Base-by-base conservation (phyloP, 2,113 vertebrate species). In the Eira barbara region DNA sequence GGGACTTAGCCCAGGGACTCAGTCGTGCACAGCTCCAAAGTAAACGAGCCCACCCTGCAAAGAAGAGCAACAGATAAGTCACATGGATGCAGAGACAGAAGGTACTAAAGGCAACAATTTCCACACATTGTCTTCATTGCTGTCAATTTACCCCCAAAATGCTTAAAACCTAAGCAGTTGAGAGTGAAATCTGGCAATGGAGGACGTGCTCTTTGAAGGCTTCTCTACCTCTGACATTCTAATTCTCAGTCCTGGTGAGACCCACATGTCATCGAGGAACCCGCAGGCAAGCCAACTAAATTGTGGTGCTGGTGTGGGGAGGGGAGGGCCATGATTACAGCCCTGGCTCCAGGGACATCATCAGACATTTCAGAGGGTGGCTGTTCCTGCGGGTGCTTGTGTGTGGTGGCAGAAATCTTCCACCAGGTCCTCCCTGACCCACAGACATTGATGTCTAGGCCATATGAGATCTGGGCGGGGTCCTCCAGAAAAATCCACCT, bases 231-330 rank as follows among this genome's bases (percentile, higher is more conserved):
- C 23, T 65, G 25, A 47, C n/a, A 23, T 88, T 42, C 74, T 63
- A 29, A 10, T 36, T 80, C 69, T 91, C 91, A 82, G 71, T 55
- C 47, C 61, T 52, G 13, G 55, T 61, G 49, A 92, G 8, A 15
- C 3, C 49, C 12, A 63, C 20, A 55, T 61, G 61, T 42, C 31
- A 42, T 67, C 34, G 9, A 71, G 17, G 42, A 69, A 69, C 25
- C 31, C 6, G 0, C 23, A 65, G 21, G 76, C 34, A 71, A 93
- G 11, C 6, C 55, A 45, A 71, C 39, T 55, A 59, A 52, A 29
- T 7, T 42, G 25, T 57, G 25, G 18, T 17, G 21, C 8, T 69
- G 42, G 25, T 0, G 0, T 21, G 6, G 29, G 27, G 2, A 34
- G 8, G 23, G 23, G 49, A 23, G 2, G 21, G 4, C 25, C 29